Base-by-base conservation (phyloP, 2,797 vertebrate genomes). In the Bryconaethiops microstoma region DNA sequence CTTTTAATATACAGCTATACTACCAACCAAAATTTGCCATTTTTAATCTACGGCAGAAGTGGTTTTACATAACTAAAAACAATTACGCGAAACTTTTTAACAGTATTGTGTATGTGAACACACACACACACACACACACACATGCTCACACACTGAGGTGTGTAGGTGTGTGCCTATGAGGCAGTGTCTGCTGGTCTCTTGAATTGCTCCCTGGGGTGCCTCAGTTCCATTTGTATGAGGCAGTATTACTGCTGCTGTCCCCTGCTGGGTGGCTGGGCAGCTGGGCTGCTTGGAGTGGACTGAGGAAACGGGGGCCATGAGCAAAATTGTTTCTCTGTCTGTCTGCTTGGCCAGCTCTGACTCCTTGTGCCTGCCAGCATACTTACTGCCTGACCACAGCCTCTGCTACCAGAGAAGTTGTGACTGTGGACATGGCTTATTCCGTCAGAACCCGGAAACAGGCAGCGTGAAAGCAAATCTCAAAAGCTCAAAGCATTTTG, bases 261-360 rank as follows among this genome's bases (percentile, higher is more conserved):
- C 42, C 67, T 63, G 42, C 55, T 65, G 45, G 42, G 68, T 52
- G 13, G n/a, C 72, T 40, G 40, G 25, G 59, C 50, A 21, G 39
- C 72, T 40, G 25, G 25, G 25, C 50, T 57, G 16, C 48, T 69
- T 75, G 55, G 45, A 71, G 21, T 72, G 54, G 65, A 71, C 65
- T 60, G 48, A 54, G 59, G 60, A 74, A 60, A 60, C 14, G 13
- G 55, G 17, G 55, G 55, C 72, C 39, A 4, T 60, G 72, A 74
- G 72, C 54, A 14, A 60, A 74, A 60, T 68, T 74, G 12, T 69
- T 74, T 78, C 69, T 62, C 70, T 74, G 42, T 69, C 75, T 67
- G 52, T 76, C 67, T 76, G 73, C 48, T 70, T 82, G 13, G 70
- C 25, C 74, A 74, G 64, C 78, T 64, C 39, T 64, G 25, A 14